Percentiles rank a stretch among this genome's conserved stretches.
These are phyloP conservation scores for Cepaea hortensis DNA, from an alignment of 2,888 invertebrate genomes.

Conservation along the genomic window DNA sequence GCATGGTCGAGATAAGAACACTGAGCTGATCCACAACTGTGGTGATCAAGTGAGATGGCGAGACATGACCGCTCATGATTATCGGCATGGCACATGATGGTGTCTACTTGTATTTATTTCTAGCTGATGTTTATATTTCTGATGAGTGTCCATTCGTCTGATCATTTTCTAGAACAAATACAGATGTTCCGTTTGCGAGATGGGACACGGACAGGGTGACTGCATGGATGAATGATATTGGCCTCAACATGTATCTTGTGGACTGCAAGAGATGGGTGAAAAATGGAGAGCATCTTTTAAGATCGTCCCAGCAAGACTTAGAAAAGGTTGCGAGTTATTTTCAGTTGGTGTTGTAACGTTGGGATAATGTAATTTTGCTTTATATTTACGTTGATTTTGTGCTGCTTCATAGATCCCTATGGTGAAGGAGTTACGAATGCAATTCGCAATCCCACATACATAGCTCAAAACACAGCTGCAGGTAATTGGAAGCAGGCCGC, in stretches of 20 bases:
- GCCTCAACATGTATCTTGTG: conserved; percentile 82
- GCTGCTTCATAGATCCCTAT: neutral
- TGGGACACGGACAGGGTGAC: conserved; percentile 86
- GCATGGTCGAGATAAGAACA: no score
- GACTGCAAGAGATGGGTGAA: conserved; percentile 90
- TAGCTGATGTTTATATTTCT: neutral
- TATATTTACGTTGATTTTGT: neutral
- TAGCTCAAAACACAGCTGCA: no score
- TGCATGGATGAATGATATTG: conserved; percentile 75
- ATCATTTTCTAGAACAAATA: conserved; percentile 77
- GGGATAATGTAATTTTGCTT: neutral
- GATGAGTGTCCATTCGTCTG: no score
- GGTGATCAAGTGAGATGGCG: no score
- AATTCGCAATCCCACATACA: no score
- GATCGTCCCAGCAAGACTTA: conserved; percentile 86
- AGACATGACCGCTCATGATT: no score
- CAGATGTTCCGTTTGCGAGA: conserved; percentile 85
- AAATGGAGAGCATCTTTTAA: conserved; percentile 85
- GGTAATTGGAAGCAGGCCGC: no score
- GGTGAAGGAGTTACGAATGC: no score
- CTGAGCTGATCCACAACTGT: no score
- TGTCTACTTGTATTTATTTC: neutral
- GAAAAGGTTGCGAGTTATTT: conserved; percentile 82
- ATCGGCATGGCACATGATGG: no score
- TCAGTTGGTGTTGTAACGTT: neutral